These are phyloP conservation scores for Xiphorhynchus elegans DNA, from an alignment of 2,113 vertebrate species.

Conservation along the genomic window DNA sequence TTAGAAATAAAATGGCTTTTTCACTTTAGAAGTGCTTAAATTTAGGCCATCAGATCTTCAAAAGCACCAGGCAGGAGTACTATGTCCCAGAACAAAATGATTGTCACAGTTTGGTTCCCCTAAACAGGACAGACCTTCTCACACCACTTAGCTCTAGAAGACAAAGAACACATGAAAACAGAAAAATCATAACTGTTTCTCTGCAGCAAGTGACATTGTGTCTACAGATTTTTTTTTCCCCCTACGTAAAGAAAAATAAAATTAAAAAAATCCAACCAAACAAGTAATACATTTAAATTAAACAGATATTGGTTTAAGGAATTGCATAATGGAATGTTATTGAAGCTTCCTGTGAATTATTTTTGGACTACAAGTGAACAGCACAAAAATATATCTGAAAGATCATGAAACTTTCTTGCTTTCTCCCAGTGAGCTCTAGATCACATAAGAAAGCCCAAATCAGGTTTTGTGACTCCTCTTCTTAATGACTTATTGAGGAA, in stretches of 20 bases:
- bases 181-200: not conserved
- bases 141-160: not conserved
- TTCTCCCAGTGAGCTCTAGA: not conserved
- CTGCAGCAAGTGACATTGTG: not conserved
- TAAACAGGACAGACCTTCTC: not conserved
- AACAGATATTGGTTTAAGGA: not conserved
- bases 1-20: not conserved
- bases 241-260: not conserved
- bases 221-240: not conserved
- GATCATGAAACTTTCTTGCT: not conserved
- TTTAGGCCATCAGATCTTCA: conserved; percentile 11
- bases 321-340: not conserved
- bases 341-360: not conserved
- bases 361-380: not conserved
- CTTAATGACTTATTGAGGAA: not conserved
- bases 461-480: not conserved
- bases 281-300: not conserved
- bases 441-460: not conserved
- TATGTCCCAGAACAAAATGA: not conserved
- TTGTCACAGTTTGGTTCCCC: conserved; percentile 7
- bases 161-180: not conserved
- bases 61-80: not conserved
- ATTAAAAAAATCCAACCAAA: not conserved
- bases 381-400: not conserved
- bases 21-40: not conserved